These are phyloP conservation scores for Noctua janthina DNA, from an alignment of 2,888 invertebrate genomes.

Conservation along the genomic window DNA sequence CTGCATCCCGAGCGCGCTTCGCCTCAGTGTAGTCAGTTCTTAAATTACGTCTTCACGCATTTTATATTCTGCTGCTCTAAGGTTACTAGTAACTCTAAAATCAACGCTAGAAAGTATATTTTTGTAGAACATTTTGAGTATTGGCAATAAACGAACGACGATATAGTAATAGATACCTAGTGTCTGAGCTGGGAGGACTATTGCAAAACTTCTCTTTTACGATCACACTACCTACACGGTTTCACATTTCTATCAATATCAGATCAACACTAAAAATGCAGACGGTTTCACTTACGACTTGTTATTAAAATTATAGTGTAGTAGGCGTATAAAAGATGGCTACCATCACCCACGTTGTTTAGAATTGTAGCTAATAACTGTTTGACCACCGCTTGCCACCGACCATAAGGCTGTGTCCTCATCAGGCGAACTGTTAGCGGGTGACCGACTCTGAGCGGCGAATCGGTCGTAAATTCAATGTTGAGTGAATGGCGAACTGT, in stretches of 20 bases:
- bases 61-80: background rate
- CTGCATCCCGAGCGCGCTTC: background rate
- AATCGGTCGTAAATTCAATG: background rate
- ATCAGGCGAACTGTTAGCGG: background rate
- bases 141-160: background rate
- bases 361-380: conserved; percentile 58
- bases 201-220: conserved; percentile 17
- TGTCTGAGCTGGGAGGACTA: background rate
- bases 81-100: background rate
- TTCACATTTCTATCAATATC: conserved; percentile 25
- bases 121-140: background rate
- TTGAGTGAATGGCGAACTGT: background rate
- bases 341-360: conserved; percentile 59
- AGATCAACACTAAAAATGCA: conserved; percentile 41
- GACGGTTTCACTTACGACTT: conserved; percentile 50
- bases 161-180: background rate
- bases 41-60: background rate
- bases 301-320: conserved; percentile 51
- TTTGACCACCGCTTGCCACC: conserved; percentile 42
- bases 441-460: background rate
- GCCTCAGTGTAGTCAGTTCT: background rate
- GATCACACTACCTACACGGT: conserved; percentile 27
- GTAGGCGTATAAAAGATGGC: conserved; percentile 51
- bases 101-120: background rate
- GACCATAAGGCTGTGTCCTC: background rate